These are phyloP conservation scores for Gambusia yucatana DNA, from an alignment of 2,797 vertebrate genomes.

Conservation along the genomic window DNA sequence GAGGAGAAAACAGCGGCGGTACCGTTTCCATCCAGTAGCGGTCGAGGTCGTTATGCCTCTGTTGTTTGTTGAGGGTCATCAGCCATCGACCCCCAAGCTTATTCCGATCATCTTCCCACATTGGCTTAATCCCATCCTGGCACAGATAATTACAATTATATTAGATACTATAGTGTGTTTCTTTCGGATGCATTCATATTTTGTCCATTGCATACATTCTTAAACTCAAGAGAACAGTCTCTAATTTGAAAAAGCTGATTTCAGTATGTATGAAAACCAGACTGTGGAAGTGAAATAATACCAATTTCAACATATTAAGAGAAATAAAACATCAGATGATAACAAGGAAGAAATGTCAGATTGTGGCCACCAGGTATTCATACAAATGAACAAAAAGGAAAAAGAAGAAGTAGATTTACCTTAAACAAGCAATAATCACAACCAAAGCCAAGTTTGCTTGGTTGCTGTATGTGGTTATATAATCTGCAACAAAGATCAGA, in stretches of 20 bases:
- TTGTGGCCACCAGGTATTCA: not conserved
- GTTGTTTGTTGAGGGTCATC: constrained; percentile 86
- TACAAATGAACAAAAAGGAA: not conserved
- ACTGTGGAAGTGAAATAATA: not conserved
- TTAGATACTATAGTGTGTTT: not conserved
- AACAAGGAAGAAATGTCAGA: not conserved
- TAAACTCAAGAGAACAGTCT: not conserved
- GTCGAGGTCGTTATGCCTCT: constrained; percentile 87
- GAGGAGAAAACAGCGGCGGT: constrained; percentile 10
- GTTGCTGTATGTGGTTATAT: constrained; percentile 89
- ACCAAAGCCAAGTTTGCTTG: constrained; percentile 85
- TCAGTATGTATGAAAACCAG: not conserved
- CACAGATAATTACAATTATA: not conserved
- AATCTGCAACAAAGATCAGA: constrained; percentile 68
- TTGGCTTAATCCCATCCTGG: constrained; percentile 87
- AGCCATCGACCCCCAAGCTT: constrained; percentile 87
- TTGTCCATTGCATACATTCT: not conserved
- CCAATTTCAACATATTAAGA: not conserved
- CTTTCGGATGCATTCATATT: not conserved
- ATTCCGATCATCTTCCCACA: constrained; percentile 89
- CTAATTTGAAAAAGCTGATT: no score
- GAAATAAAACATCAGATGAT: not conserved
- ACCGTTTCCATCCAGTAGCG: constrained; percentile 89
- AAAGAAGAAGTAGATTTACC: constrained; percentile 64
- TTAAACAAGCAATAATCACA: constrained; percentile 90